Evolutionary conservation across 2,888 invertebrate genomes (phyloP), one percentile per base, ranked within the genome.

Genomic region (Prosopocoilus inquinatus): DNA sequence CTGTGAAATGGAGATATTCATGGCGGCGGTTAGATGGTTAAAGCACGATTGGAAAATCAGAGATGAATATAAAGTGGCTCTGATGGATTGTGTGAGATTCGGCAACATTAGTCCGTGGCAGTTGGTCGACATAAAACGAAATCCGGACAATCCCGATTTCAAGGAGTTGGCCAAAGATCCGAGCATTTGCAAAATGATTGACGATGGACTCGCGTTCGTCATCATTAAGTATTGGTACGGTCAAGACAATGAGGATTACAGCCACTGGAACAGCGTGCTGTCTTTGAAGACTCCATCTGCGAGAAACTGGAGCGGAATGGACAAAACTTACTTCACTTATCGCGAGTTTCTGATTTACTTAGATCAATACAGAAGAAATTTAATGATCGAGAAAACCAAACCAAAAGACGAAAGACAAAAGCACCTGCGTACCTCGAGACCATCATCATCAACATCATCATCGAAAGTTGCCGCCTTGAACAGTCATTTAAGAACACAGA

Each of bases 21-120:
- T 91, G 88, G 84, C 90, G 0, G 91, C 87, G 0, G 86, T 91
- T 0, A 81, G 91, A 15, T 92, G 92, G 92, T 71, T 92, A 15
- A 84, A 86, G 71, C 82, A 85, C 46, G 82, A 89, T 65, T 91
- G 89, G 89, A 69, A 81, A 0, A 75, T 80, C 2, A 81, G 91
- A 1, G 80, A 82, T 15, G 73, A 77, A 13, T 69, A 80, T 58
- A 78, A 86, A 15, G 75, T 84, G 0, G 82, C 86, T 5, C 79
- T 91, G 1, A 79, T 91, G 75, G 79, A 81, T 1, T 89, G 89
- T 70, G 84, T 92, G 0, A 82, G 91, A 32, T 92, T 92, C 69
- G 89, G 90, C 0, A 81, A 90, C 41, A 86, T 92, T 66, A 87
- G 88, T 0, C 89, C 91, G 0, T 89, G 90, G 87, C 88, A 91